Conservation (phyloP, 2,888 invertebrate genomes). For the Choristoneura rosaceana region DNA sequence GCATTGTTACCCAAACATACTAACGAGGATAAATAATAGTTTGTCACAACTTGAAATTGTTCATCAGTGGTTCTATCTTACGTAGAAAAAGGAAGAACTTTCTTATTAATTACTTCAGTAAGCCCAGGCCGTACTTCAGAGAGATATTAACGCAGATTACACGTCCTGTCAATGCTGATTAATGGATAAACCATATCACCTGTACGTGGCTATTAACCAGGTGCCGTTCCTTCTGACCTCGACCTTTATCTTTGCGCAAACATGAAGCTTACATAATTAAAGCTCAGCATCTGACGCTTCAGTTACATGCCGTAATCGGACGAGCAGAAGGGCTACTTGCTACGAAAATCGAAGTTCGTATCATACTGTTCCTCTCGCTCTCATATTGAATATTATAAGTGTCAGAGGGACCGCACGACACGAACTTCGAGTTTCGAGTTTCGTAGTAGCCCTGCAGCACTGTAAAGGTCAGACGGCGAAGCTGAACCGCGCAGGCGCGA, state of each 20-base stretch:
- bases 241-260: constrained; percentile 6
- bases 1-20: too few relatives aligned
- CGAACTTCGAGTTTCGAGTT: too few relatives aligned
- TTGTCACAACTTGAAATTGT: too few relatives aligned
- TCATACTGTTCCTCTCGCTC: too few relatives aligned
- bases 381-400: too few relatives aligned
- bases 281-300: constrained; percentile 32
- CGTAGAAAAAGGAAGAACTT: background rate
- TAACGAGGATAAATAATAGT: too few relatives aligned
- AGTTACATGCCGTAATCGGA: constrained; percentile 30
- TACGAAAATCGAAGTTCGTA: too few relatives aligned
- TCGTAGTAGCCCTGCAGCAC: too few relatives aligned
- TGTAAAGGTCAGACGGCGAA: constrained; percentile 37
- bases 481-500: constrained; percentile 30
- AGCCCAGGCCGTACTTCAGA: background rate
- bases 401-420: too few relatives aligned
- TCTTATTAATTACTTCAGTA: background rate
- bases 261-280: constrained; percentile 13
- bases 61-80: too few relatives aligned
- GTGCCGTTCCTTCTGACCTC: background rate
- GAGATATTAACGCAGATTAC: background rate
- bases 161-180: background rate
- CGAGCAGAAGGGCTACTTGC: too few relatives aligned
- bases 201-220: background rate
- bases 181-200: background rate